phyloP scores from a whole-genome alignment of 35 echinoderm and acorn worm genomes.

The Eucidaris tribuloides region DNA sequence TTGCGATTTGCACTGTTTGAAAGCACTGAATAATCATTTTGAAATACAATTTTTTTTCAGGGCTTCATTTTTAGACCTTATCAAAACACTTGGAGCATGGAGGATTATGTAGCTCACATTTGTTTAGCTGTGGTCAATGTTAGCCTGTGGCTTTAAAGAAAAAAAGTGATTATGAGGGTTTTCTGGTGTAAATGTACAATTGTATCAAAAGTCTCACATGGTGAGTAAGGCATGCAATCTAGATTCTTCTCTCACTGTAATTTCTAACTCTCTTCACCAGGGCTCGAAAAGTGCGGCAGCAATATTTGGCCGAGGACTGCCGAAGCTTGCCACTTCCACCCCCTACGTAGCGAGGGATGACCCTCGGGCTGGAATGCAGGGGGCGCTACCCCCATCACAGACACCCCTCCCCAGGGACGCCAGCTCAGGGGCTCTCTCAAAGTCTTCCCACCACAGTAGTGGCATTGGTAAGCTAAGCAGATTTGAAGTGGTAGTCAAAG shows the following conservation, averaged over 20 bases:
- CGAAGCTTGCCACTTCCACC: slow-evolving; percentile 75
- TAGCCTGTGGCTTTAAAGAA: no score
- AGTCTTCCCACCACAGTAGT: slow-evolving; percentile 63
- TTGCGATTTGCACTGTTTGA: no score
- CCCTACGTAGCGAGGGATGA: slow-evolving; percentile 46
- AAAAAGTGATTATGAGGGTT: no score
- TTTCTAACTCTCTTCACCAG: not conserved
- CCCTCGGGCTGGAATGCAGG: not conserved
- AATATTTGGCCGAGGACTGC: slow-evolving; percentile 79
- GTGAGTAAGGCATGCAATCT: not conserved
- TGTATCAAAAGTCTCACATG: no score
- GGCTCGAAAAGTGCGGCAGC: not conserved
- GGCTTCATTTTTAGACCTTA: no score
- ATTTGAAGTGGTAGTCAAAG: not conserved
- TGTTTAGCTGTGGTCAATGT: no score
- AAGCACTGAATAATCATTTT: no score
- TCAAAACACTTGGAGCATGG: no score
- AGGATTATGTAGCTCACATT: no score
- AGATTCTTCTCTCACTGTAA: not conserved
- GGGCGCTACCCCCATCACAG: not conserved
- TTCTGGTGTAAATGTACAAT: no score
- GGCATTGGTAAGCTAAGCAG: slow-evolving; percentile 66
- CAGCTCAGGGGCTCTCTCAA: not conserved
- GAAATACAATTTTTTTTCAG: no score
- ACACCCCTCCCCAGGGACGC: not conserved